A percentile compares a stretch with the other conserved stretches of the same genome.
phyloP scores from a whole-genome alignment of 1,140 invertebrate species.

The Pseudoatta argentina region DNA sequence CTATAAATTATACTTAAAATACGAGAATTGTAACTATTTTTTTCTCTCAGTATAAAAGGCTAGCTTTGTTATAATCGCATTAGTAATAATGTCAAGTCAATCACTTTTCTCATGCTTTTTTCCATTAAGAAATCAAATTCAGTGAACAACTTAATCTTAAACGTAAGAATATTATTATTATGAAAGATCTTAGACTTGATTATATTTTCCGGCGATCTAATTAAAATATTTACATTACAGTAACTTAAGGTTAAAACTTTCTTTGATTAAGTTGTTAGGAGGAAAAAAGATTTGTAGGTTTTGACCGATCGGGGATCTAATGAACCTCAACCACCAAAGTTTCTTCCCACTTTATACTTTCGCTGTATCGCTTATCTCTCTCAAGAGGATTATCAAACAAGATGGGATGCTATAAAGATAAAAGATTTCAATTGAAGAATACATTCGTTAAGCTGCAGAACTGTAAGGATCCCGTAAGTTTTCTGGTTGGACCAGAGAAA shows the following conservation, averaged over 20 bases:
- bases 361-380: neutral
- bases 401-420: constrained; percentile 36
- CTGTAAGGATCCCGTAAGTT: constrained; percentile 1
- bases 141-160: neutral
- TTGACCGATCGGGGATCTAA: constrained; percentile 2
- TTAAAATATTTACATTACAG: neutral
- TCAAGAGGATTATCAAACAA: constrained; percentile 30
- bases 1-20: too few species aligned
- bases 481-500: neutral
- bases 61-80: neutral
- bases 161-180: neutral
- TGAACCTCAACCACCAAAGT: neutral
- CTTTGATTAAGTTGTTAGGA: neutral
- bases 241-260: neutral
- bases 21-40: too few species aligned
- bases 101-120: neutral
- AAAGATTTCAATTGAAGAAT: constrained; percentile 21
- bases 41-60: neutral
- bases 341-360: neutral
- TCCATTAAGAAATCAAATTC: neutral
- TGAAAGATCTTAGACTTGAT: neutral
- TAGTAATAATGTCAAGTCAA: neutral
- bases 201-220: constrained; percentile 7
- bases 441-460: constrained; percentile 33
- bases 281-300: constrained; percentile 4